These are phyloP conservation scores for Pseudopleuronectes americanus DNA, from an alignment of 2,797 vertebrate species.

Conservation along the genomic window DNA sequence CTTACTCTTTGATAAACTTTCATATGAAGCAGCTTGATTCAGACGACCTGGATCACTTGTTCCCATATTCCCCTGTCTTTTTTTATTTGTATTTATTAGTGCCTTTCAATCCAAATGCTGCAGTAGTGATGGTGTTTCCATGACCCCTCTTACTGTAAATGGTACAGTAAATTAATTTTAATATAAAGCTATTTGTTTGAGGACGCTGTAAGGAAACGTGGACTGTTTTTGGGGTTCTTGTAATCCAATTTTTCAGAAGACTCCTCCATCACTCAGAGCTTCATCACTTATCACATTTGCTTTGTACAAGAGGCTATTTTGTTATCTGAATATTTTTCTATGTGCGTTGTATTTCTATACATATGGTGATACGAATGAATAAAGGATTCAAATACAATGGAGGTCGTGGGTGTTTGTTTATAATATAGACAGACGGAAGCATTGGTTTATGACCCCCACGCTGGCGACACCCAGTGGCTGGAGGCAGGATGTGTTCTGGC, in stretches of 20 bases:
- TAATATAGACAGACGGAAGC: not conserved
- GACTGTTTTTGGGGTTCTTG: conserved; percentile 20
- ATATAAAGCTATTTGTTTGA: conserved; percentile 3
- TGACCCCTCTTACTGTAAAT: conserved; percentile 20
- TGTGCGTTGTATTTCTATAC: conserved; percentile 55
- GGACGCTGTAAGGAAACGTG: conserved; percentile 6
- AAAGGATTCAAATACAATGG: conserved; percentile 26
- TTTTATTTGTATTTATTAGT: conserved; percentile 43
- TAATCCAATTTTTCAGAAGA: conserved; percentile 12
- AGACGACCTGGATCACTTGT: conserved; percentile 25
- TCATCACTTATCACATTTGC: conserved; percentile 35
- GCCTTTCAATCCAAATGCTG: conserved; percentile 61
- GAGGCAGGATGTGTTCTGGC: no score
- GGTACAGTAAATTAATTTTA: not conserved
- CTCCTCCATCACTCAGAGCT: conserved; percentile 8
- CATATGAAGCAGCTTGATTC: conserved; percentile 27
- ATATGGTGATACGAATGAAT: conserved; percentile 52
- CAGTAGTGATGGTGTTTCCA: conserved; percentile 19
- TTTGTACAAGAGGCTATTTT: conserved; percentile 68
- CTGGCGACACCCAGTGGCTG: no score
- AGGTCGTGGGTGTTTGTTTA: conserved; percentile 2
- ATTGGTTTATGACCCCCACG: not conserved
- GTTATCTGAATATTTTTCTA: conserved; percentile 57
- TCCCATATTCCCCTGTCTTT: conserved; percentile 12
- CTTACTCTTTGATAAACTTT: conserved; percentile 35